Evolutionary conservation across 2,113 vertebrate species (phyloP).

Genomic region (Ageneiosus marmoratus): DNA sequence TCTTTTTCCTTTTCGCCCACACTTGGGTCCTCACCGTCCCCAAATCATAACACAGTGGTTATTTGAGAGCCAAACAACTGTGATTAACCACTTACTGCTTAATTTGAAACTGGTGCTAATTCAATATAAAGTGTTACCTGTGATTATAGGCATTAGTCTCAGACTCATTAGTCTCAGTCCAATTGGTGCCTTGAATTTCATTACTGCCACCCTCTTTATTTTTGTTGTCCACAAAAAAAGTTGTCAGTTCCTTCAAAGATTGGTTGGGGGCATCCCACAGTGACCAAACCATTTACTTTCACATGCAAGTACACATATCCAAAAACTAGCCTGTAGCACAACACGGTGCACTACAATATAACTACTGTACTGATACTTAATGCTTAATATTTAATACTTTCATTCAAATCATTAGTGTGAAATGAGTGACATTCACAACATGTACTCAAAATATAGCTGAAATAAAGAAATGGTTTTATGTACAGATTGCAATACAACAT

Average conservation of each 20-base stretch:
- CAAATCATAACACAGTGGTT: too few species aligned
- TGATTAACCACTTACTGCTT: slow-evolving; percentile 23
- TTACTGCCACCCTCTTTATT: background rate
- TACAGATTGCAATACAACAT: background rate
- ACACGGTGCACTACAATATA: too few species aligned
- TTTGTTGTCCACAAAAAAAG: too few species aligned
- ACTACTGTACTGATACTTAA: too few species aligned
- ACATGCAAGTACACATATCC: too few species aligned
- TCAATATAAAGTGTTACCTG: slow-evolving; percentile 28
- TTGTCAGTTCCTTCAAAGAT: too few species aligned
- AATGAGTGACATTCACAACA: background rate
- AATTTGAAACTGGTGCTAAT: slow-evolving; percentile 4
- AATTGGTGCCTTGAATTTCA: background rate
- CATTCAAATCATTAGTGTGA: background rate
- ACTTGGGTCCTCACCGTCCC: too few species aligned
- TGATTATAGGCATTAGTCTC: background rate
- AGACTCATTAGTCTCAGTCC: background rate
- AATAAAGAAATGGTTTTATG: background rate
- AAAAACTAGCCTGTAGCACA: too few species aligned
- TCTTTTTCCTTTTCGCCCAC: too few species aligned
- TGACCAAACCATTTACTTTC: too few species aligned
- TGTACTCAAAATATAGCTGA: background rate
- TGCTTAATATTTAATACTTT: too few species aligned
- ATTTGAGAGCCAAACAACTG: background rate
- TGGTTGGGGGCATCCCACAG: too few species aligned